Evolutionary conservation across 1,140 invertebrate genomes (phyloP).

Genomic region (Ceratosolen fusciceps): DNA sequence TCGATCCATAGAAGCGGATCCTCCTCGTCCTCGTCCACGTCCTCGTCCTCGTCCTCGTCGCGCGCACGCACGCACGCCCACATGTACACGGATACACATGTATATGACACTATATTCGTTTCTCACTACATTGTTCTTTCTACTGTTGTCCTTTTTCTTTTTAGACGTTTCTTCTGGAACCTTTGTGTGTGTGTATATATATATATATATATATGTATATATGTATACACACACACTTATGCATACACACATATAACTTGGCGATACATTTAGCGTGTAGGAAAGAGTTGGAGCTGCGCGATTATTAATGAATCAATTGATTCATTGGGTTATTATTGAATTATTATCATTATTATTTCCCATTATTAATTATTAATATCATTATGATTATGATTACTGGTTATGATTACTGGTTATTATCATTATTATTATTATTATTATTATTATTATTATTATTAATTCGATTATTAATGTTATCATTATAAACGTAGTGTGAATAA

Average conservation of each 20-base stretch:
- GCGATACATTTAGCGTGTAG: neutral
- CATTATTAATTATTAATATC: neutral
- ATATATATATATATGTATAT: constrained; percentile 7
- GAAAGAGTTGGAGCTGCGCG: constrained; percentile 15
- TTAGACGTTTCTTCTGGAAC: constrained; percentile 8
- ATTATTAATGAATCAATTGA: neutral
- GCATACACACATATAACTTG: neutral
- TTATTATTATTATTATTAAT: neutral
- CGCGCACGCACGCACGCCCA: too few species aligned
- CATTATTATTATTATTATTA: neutral
- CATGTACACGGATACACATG: constrained; percentile 6
- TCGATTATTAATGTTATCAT: neutral
- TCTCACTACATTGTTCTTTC: neutral
- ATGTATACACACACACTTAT: neutral
- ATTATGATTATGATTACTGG: neutral
- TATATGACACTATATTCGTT: neutral
- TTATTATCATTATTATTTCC: too few species aligned
- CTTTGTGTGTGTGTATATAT: neutral
- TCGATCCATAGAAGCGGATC: too few species aligned
- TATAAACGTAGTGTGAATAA: constrained; percentile 33
- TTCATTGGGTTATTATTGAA: too few species aligned
- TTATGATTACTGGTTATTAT: neutral
- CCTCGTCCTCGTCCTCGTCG: neutral
- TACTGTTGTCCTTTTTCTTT: neutral
- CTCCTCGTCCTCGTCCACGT: neutral